Conservation (phyloP, 2,888 invertebrate species). For the Stenchaetothrips biformis region DNA sequence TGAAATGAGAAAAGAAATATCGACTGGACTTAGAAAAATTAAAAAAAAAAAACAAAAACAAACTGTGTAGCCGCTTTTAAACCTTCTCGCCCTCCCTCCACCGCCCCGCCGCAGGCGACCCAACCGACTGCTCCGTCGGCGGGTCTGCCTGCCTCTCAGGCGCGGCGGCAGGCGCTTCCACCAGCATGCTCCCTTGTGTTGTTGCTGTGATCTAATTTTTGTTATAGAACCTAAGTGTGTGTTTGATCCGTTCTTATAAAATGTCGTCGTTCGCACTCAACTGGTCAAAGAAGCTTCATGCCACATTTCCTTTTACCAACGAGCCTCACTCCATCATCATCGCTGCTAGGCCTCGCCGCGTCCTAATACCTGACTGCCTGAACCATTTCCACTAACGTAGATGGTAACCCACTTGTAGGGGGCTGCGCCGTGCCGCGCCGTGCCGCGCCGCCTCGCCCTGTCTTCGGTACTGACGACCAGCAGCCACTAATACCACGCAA, state of each 20-base stretch:
- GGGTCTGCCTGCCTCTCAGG: neutral
- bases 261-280: too few relatives aligned
- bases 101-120: neutral
- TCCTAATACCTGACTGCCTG: too few relatives aligned
- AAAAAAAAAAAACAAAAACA: too few relatives aligned
- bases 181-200: neutral
- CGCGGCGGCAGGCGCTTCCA: neutral
- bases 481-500: neutral
- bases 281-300: neutral
- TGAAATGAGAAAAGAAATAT: too few relatives aligned
- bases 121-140: neutral
- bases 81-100: too few relatives aligned
- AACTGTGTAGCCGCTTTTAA: too few relatives aligned
- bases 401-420: neutral
- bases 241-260: neutral
- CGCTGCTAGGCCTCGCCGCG: too few relatives aligned
- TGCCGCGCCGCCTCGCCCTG: neutral
- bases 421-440: conserved; percentile 13
- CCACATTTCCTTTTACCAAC: neutral
- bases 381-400: neutral
- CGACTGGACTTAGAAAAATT: too few relatives aligned
- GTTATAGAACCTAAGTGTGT: neutral
- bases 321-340: neutral
- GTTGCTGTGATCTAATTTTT: neutral
- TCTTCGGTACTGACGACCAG: neutral